Evolutionary conservation across 2,888 invertebrate species (phyloP).

Genomic region (Globia sparganii): DNA sequence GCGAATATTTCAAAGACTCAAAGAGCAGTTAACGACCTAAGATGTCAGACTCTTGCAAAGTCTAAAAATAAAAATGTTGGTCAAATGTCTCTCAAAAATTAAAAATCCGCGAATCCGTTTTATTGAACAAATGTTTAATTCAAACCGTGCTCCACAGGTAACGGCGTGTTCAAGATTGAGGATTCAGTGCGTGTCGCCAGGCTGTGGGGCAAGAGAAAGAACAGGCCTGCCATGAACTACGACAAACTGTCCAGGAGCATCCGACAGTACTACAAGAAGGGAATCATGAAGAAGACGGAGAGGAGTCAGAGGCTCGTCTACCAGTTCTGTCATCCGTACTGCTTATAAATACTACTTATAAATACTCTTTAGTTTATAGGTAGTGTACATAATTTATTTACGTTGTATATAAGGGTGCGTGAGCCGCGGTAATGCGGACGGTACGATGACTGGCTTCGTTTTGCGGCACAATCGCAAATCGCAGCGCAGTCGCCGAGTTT

Average conservation of each 20-base stretch:
- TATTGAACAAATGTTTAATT: constrained; percentile 79
- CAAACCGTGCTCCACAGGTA: constrained; percentile 86
- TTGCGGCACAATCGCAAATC: constrained; percentile 80
- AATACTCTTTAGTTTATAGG: constrained; percentile 76
- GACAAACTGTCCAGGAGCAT: constrained; percentile 99
- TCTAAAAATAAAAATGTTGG: constrained; percentile 46
- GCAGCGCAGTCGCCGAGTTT: constrained; percentile 77
- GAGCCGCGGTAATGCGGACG: constrained; percentile 89
- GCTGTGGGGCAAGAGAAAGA: constrained; percentile 99
- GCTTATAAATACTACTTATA: constrained; percentile 93
- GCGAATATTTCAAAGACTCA: constrained; percentile 1
- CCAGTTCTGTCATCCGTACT: constrained; percentile 99
- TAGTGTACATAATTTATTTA: constrained; percentile 77
- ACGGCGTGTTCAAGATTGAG: constrained; percentile 99
- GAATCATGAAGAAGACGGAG: constrained; percentile 99
- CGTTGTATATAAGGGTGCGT: constrained; percentile 78
- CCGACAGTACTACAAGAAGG: constrained; percentile 99
- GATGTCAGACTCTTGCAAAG: constrained; percentile 10
- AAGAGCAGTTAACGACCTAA: neutral
- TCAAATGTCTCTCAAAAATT: constrained; percentile 67
- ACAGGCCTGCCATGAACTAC: constrained; percentile 99
- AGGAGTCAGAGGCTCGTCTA: constrained; percentile 99
- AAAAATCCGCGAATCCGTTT: constrained; percentile 59
- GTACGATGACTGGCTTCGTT: constrained; percentile 80
- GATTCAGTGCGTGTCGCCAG: constrained; percentile 99